Conservation (phyloP, 2,888 invertebrate species). For the Drosophila robusta region DNA sequence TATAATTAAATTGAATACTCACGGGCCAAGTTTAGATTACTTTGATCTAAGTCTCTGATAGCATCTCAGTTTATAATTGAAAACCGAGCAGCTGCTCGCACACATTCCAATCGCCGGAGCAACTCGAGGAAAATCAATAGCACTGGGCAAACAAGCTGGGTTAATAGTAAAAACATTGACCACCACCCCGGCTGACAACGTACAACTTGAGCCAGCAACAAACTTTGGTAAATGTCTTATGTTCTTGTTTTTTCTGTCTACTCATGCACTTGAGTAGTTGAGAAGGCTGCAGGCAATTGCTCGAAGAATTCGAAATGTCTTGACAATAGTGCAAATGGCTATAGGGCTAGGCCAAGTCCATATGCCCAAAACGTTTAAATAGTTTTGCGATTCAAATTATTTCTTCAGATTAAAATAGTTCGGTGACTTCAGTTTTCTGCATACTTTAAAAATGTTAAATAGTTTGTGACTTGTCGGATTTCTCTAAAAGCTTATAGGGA, state of each 20-base stretch:
- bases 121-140: conserved; percentile 32
- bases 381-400: not conserved
- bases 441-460: not conserved
- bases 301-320: conserved; percentile 35
- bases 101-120: not conserved
- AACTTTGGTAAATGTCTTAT: conserved; percentile 17
- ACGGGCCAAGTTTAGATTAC: conserved; percentile 11
- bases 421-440: too few species aligned
- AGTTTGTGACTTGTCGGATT: conserved; percentile 4
- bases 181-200: not conserved
- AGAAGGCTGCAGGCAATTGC: conserved; percentile 18
- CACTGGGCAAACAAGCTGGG: conserved; percentile 31
- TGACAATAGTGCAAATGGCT: conserved; percentile 30
- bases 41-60: conserved; percentile 16
- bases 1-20: conserved; percentile 24
- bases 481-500: too few species aligned
- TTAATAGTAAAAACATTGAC: conserved; percentile 33
- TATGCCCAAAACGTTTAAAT: conserved; percentile 10
- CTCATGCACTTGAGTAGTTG: conserved; percentile 50
- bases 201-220: not conserved
- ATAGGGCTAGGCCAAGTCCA: conserved; percentile 39
- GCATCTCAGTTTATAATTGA: conserved; percentile 35
- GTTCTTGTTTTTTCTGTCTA: conserved; percentile 40
- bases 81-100: conserved; percentile 7
- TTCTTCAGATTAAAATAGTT: not conserved